Evolutionary conservation across 2,113 vertebrate genomes (phyloP).

Genomic region (Leiothrix lutea): DNA sequence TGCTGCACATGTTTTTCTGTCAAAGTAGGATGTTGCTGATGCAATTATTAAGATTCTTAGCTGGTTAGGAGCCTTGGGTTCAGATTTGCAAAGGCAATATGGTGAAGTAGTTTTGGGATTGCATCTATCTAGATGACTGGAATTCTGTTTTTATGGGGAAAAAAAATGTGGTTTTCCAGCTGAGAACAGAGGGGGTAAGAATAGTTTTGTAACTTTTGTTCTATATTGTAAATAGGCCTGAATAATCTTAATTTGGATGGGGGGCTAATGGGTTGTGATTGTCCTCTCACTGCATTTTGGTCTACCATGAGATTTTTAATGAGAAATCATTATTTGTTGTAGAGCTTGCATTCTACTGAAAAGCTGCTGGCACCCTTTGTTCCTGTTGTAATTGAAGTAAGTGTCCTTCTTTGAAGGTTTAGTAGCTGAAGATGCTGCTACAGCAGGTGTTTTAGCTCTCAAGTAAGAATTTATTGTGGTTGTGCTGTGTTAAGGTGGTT

Average conservation of each 20-base stretch:
- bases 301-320: not conserved
- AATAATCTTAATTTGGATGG: not conserved
- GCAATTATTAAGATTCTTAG: not conserved
- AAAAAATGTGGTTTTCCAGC: not conserved
- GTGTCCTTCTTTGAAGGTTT: not conserved
- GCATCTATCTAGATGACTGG: not conserved
- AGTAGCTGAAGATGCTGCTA: not conserved
- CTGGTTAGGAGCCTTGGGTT: not conserved
- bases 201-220: not conserved
- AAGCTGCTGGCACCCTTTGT: constrained; percentile 75
- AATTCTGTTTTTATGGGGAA: not conserved
- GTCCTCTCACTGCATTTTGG: not conserved
- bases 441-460: not conserved
- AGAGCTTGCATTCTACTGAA: constrained; percentile 83
- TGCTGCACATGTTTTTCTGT: not conserved
- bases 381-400: constrained; percentile 67
- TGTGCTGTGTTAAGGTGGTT: not conserved
- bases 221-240: not conserved
- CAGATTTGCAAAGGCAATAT: not conserved
- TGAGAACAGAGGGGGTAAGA: not conserved
- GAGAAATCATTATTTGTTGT: constrained; percentile 19
- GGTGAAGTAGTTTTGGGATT: not conserved
- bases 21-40: not conserved
- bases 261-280: not conserved
- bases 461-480: not conserved